Evolutionary conservation across 2,113 vertebrate species (phyloP).

Genomic region (Dromaius novaehollandiae): DNA sequence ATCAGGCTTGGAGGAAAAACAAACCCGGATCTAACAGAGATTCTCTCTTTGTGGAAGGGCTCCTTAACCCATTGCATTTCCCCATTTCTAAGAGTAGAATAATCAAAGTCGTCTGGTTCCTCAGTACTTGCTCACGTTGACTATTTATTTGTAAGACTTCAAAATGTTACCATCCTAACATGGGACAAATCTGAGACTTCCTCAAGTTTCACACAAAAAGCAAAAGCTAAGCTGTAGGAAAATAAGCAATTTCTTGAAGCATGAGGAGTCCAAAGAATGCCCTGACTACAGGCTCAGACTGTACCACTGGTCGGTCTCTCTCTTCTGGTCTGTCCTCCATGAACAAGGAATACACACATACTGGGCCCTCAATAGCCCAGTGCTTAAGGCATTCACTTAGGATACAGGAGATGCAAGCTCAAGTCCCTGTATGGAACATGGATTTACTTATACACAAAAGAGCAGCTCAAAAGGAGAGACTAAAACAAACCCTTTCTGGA

Average conservation of each 20-base stretch:
- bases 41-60: neutral
- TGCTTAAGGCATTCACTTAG: neutral
- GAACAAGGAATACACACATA: neutral
- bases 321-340: neutral
- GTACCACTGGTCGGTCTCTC: neutral
- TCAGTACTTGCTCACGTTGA: no score
- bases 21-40: no score
- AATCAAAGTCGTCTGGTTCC: neutral
- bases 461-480: neutral
- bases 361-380: neutral
- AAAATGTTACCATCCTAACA: neutral
- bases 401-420: neutral
- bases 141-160: neutral
- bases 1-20: neutral
- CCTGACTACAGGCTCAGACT: neutral
- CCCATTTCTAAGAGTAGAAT: no score
- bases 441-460: neutral
- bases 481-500: neutral
- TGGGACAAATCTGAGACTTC: neutral
- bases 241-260: neutral
- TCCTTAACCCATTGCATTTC: neutral
- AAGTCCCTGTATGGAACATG: neutral
- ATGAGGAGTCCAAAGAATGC: neutral
- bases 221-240: neutral
- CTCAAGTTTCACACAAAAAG: neutral